Evolutionary conservation across 2,797 vertebrate genomes (phyloP).

Genomic region (Cottoperca gobio): DNA sequence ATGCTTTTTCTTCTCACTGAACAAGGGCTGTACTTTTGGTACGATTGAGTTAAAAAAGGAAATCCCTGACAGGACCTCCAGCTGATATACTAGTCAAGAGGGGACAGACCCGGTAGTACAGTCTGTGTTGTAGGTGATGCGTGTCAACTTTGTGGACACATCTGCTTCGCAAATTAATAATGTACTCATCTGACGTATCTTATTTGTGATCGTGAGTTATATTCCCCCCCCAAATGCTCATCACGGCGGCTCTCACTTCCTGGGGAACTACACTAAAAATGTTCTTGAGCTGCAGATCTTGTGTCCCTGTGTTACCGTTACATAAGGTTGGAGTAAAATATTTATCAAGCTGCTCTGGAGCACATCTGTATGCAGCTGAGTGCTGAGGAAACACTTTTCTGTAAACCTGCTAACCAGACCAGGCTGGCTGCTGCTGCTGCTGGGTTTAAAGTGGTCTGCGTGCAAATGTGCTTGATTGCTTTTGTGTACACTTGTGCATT

Average conservation of each 20-base stretch:
- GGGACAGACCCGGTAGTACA: constrained; percentile 7
- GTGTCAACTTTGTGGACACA: constrained; percentile 45
- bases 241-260: constrained; percentile 56
- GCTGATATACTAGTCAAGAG: constrained; percentile 20
- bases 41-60: constrained; percentile 19
- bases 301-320: constrained; percentile 70
- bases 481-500: constrained; percentile 33
- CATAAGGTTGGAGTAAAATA: constrained; percentile 81
- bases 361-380: constrained; percentile 76
- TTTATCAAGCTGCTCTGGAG: constrained; percentile 78
- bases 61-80: constrained; percentile 39
- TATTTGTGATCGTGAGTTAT: constrained; percentile 67
- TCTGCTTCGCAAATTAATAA: constrained; percentile 72
- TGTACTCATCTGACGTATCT: constrained; percentile 64
- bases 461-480: constrained; percentile 64
- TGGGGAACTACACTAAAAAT: constrained; percentile 57
- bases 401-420: constrained; percentile 71
- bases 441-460: constrained; percentile 42
- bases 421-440: constrained; percentile 35
- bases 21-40: constrained; percentile 30
- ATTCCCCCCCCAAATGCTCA: constrained; percentile 59
- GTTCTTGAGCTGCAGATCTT: constrained; percentile 62
- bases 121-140: constrained; percentile 36
- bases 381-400: constrained; percentile 81
- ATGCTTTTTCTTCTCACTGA: constrained; percentile 28